phyloP scores from a whole-genome alignment of 1,140 invertebrate genomes.

The Copidosoma floridanum region DNA sequence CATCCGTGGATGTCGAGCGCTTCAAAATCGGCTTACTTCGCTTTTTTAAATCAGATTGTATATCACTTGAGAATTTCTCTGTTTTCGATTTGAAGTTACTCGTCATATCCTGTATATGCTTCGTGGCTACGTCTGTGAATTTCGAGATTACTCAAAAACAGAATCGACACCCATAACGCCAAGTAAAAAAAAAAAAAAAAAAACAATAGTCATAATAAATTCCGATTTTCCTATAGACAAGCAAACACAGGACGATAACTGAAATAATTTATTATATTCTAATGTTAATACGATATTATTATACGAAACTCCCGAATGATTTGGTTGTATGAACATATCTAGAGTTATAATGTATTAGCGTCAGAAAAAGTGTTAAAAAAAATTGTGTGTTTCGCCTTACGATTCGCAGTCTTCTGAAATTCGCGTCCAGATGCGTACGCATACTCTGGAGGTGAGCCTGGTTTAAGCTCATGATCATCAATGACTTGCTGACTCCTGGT shows the following conservation, averaged over 20 bases:
- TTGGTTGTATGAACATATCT: too few relatives aligned
- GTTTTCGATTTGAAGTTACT: constrained; percentile 69
- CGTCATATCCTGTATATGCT: constrained; percentile 68
- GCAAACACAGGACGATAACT: too few relatives aligned
- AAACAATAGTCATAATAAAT: too few relatives aligned
- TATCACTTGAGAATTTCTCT: constrained; percentile 67
- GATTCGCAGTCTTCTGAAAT: constrained; percentile 50
- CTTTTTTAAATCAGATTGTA: constrained; percentile 62
- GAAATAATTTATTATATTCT: not conserved
- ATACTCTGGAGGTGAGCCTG: constrained; percentile 63
- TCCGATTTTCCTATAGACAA: too few relatives aligned
- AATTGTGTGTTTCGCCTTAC: constrained; percentile 41
- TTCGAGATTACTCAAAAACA: constrained; percentile 35
- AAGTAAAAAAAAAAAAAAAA: too few relatives aligned
- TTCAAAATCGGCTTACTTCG: constrained; percentile 60
- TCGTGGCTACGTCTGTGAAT: constrained; percentile 60
- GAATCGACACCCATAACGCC: too few relatives aligned
- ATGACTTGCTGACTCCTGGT: constrained; percentile 44
- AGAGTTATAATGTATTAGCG: too few relatives aligned
- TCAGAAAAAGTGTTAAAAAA: not conserved
- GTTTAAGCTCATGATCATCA: constrained; percentile 48
- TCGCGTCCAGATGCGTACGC: constrained; percentile 56
- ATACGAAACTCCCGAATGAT: too few relatives aligned
- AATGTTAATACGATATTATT: too few relatives aligned
- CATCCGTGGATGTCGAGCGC: constrained; percentile 45